Evolutionary conservation across 2,113 vertebrate species (phyloP).

Genomic region (Sander vitreus): DNA sequence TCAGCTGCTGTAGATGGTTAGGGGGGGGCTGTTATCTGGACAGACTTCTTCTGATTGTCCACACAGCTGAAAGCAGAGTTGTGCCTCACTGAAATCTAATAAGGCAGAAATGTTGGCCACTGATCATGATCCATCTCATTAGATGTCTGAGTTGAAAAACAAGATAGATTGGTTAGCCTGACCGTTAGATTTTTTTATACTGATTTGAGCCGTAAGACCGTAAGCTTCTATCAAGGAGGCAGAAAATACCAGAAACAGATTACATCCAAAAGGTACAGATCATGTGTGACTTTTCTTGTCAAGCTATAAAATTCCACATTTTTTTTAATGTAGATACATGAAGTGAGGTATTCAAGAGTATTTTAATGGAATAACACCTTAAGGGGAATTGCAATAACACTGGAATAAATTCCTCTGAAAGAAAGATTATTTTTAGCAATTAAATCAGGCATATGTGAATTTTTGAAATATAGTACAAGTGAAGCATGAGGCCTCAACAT

Average conservation of each 20-base stretch:
- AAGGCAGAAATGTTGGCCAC: conserved; percentile 58
- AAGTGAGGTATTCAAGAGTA: background rate
- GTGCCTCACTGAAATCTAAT: conserved; percentile 72
- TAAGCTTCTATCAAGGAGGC: background rate
- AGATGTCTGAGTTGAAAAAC: conserved; percentile 48
- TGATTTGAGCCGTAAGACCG: conserved; percentile 12
- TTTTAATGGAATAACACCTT: background rate
- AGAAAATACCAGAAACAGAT: background rate
- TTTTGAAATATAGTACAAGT: no score
- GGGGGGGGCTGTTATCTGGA: conserved; percentile 1
- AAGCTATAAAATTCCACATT: background rate
- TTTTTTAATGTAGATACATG: background rate
- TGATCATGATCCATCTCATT: conserved; percentile 64
- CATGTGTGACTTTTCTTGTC: background rate
- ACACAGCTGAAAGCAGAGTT: conserved; percentile 53
- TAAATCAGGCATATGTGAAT: background rate
- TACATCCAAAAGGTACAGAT: background rate
- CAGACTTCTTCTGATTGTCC: conserved; percentile 27
- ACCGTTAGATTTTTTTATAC: conserved; percentile 40
- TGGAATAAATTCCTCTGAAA: background rate
- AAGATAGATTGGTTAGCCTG: conserved; percentile 20
- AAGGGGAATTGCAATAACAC: background rate
- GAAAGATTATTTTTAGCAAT: background rate
- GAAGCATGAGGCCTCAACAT: no score
- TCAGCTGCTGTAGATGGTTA: background rate